Percentiles rank a stretch among this genome's conserved stretches.
Evolutionary conservation across 2,888 invertebrate genomes (phyloP).

Genomic region (Sussaba pulchella): DNA sequence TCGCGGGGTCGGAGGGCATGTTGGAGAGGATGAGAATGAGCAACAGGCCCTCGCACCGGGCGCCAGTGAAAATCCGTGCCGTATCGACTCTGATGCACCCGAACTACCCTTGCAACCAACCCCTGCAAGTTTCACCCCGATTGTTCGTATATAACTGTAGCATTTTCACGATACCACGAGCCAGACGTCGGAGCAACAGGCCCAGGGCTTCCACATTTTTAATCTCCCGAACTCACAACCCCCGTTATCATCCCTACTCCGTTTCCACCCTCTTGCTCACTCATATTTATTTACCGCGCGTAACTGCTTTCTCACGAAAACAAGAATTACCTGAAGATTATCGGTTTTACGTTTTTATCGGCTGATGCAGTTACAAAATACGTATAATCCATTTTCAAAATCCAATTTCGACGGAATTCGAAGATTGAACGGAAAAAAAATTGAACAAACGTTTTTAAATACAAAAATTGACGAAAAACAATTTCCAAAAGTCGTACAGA

Average conservation of each 20-base stretch:
- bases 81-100: constrained; percentile 30
- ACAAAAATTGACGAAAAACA: too few relatives aligned
- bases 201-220: constrained; percentile 2
- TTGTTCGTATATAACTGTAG: constrained; percentile 15
- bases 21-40: constrained; percentile 50
- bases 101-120: constrained; percentile 40
- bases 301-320: too few relatives aligned
- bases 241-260: not conserved
- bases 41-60: constrained; percentile 56
- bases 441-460: too few relatives aligned
- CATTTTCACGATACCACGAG: constrained; percentile 12
- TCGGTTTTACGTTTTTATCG: too few relatives aligned
- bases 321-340: too few relatives aligned
- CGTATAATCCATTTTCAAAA: too few relatives aligned
- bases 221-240: not conserved
- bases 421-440: too few relatives aligned
- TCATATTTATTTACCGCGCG: not conserved
- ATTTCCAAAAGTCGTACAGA: too few relatives aligned
- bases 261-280: not conserved
- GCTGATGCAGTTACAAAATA: too few relatives aligned
- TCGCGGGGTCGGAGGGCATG: constrained; percentile 10
- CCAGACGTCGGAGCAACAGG: constrained; percentile 38
- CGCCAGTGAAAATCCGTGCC: not conserved
- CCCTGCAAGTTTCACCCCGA: constrained; percentile 19
- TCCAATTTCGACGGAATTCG: too few relatives aligned